Evolutionary conservation across 2,797 vertebrate genomes (phyloP), one percentile per base, ranked within the genome.

Genomic region (Melanotaenia trifasciata): DNA sequence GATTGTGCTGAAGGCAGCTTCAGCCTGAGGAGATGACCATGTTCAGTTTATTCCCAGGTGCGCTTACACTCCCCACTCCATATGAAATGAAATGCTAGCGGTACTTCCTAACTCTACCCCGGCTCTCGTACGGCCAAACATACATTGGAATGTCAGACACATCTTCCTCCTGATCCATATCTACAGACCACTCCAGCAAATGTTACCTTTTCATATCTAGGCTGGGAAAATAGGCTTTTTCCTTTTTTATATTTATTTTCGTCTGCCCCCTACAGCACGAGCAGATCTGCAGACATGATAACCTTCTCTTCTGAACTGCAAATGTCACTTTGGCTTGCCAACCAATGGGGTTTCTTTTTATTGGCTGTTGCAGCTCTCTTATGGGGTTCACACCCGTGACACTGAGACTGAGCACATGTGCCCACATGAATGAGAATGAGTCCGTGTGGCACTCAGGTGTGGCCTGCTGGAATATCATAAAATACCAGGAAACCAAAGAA

Each of bases 101-200:
- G 36, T 73, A 74, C 65, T 67, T 30, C 33, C 35, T n/a, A 43
- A 70, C 67, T 28, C 58, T 67, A 24, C 65, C 45, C 64, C 12
- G 38, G 54, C 74, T 73, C 70, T 82, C 32, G 73, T 86, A 87
- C 87, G 76, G 1, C 54, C 68, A 67, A 86, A 80, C 81, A 86
- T 84, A 71, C 78, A 93, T 92, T 89, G 89, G 84, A 83, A 93
- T 92, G 92, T 91, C 89, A 86, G 81, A 80, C 84, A 86, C 88
- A 85, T 88, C 80, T 38, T 68, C 65, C 74, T 70, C 58, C 58
- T 83, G 89, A 91, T 92, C 70, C 64, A 22, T 85, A 90, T 92
- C 89, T 86, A 72, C 63, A 66, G 57, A 76, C 77, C 82, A 78
- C 89, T 88, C 74, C 84, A 85, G 81, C 81, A 90, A 92, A 92